Conservation (phyloP, 2,113 vertebrate species). For the Varanus salvator region DNA sequence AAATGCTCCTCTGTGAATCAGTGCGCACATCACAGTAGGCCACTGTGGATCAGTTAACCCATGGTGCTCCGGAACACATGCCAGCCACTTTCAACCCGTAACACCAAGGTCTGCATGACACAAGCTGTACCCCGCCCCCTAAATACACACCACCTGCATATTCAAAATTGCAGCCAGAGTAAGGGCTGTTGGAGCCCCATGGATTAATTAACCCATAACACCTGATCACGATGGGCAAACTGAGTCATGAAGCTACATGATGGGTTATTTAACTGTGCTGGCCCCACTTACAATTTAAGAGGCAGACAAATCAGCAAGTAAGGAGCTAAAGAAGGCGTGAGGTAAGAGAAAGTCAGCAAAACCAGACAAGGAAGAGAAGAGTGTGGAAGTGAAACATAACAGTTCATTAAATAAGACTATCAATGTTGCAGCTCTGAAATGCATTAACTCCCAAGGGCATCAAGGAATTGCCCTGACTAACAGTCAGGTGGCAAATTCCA, state of each 20-base stretch:
- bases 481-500: not conserved
- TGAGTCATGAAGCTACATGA: not conserved
- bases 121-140: too few relatives aligned
- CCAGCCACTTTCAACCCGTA: too few relatives aligned
- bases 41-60: too few relatives aligned
- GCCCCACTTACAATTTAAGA: not conserved
- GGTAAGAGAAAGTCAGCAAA: not conserved
- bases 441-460: not conserved
- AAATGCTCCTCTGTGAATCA: not conserved
- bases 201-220: too few relatives aligned
- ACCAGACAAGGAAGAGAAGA: not conserved
- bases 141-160: too few relatives aligned
- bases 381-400: not conserved
- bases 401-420: not conserved
- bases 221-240: too few relatives aligned
- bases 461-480: not conserved
- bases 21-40: too few relatives aligned
- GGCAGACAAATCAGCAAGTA: not conserved
- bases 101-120: too few relatives aligned
- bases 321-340: not conserved
- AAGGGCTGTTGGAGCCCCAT: too few relatives aligned
- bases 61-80: too few relatives aligned
- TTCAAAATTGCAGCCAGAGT: too few relatives aligned
- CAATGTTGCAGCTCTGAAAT: not conserved
- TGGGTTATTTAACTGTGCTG: not conserved